Percentiles rank a stretch among this genome's conserved stretches.
phyloP scores from a whole-genome alignment of 2,113 vertebrate genomes.

The Aegithalos caudatus region DNA sequence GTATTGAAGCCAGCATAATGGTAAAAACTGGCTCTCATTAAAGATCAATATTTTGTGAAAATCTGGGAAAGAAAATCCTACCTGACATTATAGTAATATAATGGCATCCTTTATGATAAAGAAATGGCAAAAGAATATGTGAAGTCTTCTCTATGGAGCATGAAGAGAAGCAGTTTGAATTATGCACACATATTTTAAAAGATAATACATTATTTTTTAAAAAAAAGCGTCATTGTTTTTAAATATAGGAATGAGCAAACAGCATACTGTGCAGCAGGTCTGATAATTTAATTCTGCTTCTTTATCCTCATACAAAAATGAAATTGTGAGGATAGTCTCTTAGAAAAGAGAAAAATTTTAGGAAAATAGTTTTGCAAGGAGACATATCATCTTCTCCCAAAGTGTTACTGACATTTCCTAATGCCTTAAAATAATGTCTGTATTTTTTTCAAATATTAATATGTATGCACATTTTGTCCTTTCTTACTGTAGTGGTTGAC shows the following conservation, averaged over 20 bases:
- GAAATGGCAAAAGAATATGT: not conserved
- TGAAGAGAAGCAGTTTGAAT: not conserved
- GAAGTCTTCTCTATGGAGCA: not conserved
- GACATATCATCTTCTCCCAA: not conserved
- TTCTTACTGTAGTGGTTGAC: not conserved
- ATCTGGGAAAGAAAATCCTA: not conserved
- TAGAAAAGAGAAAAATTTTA: not conserved
- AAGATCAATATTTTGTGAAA: not conserved
- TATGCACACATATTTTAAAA: not conserved
- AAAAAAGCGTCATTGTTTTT: not conserved
- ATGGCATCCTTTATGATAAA: not conserved
- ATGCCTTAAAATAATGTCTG: not conserved
- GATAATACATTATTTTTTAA: not conserved
- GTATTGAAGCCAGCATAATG: not conserved
- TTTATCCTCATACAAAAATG: not conserved
- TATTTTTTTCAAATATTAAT: not conserved
- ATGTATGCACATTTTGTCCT: not conserved
- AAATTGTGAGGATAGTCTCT: not conserved
- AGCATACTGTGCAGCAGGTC: accelerated
- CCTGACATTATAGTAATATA: not conserved
- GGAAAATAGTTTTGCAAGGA: not conserved
- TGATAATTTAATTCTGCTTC: not conserved
- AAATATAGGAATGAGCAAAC: not conserved
- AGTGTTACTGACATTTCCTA: not conserved
- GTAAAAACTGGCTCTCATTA: not conserved